Conservation (phyloP, 1,140 invertebrate genomes). For the Drosophila novamexicana region DNA sequence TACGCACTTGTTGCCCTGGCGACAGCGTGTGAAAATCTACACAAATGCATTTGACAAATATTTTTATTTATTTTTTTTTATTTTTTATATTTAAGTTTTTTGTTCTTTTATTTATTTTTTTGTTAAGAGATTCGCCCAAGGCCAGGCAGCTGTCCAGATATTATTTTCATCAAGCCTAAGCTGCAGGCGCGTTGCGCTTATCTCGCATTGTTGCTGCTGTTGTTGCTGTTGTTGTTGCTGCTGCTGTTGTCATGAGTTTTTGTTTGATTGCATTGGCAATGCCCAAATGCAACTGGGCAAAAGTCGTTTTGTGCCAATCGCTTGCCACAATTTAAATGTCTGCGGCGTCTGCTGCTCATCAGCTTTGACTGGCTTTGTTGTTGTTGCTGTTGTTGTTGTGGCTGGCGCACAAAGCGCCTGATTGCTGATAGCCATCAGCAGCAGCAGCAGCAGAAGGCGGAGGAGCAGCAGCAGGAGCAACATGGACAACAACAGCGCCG, state of each 20-base stretch:
- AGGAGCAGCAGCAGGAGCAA: background rate
- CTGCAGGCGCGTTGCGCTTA: conserved; percentile 36
- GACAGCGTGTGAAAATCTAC: conserved; percentile 71
- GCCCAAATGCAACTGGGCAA: conserved; percentile 54
- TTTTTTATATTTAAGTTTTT: conserved; percentile 10
- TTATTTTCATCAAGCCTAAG: conserved; percentile 25
- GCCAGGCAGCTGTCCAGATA: conserved; percentile 40
- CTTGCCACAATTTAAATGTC: conserved; percentile 57
- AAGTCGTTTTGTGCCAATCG: conserved; percentile 27
- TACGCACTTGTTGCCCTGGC: conserved; percentile 40
- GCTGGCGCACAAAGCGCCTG: conserved; percentile 78
- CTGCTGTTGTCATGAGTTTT: conserved; percentile 55
- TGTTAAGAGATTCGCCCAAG: conserved; percentile 42
- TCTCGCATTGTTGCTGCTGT: conserved; percentile 24
- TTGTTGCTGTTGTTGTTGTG: conserved; percentile 39
- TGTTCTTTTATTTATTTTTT: conserved; percentile 14
- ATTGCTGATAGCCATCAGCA: conserved; percentile 80
- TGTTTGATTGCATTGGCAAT: conserved; percentile 57
- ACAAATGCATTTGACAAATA: conserved; percentile 53
- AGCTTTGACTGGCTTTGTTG: conserved; percentile 34
- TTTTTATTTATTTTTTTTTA: background rate
- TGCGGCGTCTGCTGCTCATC: conserved; percentile 50
- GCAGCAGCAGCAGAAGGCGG: conserved; percentile 26
- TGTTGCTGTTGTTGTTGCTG: conserved; percentile 17
- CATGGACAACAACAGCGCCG: conserved; percentile 19